These are phyloP conservation scores for Dicaeum eximium DNA, from an alignment of 2,113 vertebrate species.

Conservation along the genomic window DNA sequence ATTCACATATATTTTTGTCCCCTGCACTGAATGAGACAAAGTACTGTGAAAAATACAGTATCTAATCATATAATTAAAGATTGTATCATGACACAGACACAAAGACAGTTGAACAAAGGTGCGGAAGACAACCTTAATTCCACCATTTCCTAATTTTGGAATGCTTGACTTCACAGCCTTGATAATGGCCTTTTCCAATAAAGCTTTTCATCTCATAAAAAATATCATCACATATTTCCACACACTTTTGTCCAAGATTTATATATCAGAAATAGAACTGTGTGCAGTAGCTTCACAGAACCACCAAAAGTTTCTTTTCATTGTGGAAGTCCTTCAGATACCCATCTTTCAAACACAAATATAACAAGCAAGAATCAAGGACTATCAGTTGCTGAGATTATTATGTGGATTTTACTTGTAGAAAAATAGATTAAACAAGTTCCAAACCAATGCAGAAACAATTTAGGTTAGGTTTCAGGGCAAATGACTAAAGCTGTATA, in stretches of 20 bases:
- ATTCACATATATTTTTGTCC: neutral
- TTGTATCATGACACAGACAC: slow-evolving; percentile 22
- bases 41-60: slow-evolving; percentile 14
- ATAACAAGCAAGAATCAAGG: neutral
- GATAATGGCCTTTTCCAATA: slow-evolving; percentile 26
- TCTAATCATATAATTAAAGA: slow-evolving; percentile 56
- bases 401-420: neutral
- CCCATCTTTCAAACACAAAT: slow-evolving; percentile 13
- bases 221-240: neutral
- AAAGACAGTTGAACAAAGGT: slow-evolving; percentile 26
- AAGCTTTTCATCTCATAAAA: slow-evolving; percentile 26
- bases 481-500: neutral
- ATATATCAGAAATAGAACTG: neutral
- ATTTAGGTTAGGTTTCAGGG: slow-evolving; percentile 3
- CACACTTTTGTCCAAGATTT: neutral
- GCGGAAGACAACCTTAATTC: slow-evolving; percentile 6
- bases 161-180: slow-evolving; percentile 35
- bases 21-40: neutral
- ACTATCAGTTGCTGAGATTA: neutral
- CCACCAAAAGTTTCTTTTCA: neutral
- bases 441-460: neutral
- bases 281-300: neutral
- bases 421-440: slow-evolving; percentile 18
- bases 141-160: slow-evolving; percentile 23
- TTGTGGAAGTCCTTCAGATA: neutral